Conservation (phyloP, 2,888 invertebrate species). For the Mythimna loreyi region DNA sequence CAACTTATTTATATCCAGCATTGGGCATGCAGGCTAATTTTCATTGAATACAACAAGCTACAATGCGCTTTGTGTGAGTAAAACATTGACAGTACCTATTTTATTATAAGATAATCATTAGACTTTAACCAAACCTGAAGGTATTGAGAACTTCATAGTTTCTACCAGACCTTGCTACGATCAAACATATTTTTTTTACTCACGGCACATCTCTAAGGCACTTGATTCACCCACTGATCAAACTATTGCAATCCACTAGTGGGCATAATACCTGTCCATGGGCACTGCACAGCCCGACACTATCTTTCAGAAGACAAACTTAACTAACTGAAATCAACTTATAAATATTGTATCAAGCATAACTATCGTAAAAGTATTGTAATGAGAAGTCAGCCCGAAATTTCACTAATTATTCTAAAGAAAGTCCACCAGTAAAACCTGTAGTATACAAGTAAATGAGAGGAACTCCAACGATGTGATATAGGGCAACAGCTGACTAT, state of each 20-base stretch:
- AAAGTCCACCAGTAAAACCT: background rate
- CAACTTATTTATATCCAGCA: background rate
- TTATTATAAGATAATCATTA: background rate
- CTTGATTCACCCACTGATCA: background rate
- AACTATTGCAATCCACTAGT: background rate
- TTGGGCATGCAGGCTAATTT: background rate
- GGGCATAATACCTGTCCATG: background rate
- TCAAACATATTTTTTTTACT: background rate
- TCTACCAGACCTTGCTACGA: background rate
- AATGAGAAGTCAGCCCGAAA: background rate
- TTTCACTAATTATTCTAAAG: background rate
- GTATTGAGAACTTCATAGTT: background rate
- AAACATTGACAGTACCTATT: background rate
- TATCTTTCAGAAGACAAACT: background rate
- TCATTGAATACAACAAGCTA: background rate
- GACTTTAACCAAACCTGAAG: background rate
- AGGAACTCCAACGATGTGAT: background rate
- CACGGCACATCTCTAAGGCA: background rate
- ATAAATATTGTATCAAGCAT: background rate
- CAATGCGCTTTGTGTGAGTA: background rate
- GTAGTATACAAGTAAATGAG: background rate
- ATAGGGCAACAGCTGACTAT: background rate
- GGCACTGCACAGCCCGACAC: conserved; percentile 6
- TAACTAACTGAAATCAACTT: background rate
- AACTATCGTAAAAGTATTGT: background rate